Evolutionary conservation across 2,113 vertebrate genomes (phyloP).

Genomic region (Suricata suricatta): DNA sequence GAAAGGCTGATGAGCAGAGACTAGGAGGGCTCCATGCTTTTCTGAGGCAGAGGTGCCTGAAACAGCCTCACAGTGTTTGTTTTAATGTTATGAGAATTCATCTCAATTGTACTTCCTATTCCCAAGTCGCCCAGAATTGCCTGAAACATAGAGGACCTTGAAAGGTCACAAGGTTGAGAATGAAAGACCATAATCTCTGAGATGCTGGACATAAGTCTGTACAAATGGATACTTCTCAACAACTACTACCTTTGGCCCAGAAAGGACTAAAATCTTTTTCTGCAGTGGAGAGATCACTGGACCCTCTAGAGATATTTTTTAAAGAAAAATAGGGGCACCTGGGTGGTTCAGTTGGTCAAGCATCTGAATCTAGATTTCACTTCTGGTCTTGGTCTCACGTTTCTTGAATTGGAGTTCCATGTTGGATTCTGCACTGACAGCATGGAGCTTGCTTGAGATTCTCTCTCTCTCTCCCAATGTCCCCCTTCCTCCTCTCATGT

Average conservation of each 20-base stretch:
- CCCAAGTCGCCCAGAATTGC: not conserved
- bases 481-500: too few relatives aligned
- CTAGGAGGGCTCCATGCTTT: rapidly evolving
- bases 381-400: too few relatives aligned
- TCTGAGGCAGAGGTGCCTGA: not conserved
- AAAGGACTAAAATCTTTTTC: rapidly evolving
- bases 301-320: not conserved
- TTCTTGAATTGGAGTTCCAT: too few relatives aligned
- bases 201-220: not conserved
- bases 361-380: too few relatives aligned
- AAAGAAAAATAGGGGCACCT: not conserved
- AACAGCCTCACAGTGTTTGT: not conserved
- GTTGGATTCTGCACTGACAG: too few relatives aligned
- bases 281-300: not conserved
- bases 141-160: not conserved
- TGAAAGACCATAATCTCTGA: not conserved
- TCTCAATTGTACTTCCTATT: not conserved
- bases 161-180: not conserved
- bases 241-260: not conserved
- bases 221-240: not conserved
- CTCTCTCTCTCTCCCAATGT: too few relatives aligned
- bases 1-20: not conserved
- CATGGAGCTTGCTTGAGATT: too few relatives aligned
- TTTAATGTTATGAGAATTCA: not conserved
- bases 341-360: too few relatives aligned